Percentiles rank a stretch among this genome's conserved stretches.
Conservation (phyloP, 2,888 invertebrate genomes). For the Hypercompe scribonia region DNA sequence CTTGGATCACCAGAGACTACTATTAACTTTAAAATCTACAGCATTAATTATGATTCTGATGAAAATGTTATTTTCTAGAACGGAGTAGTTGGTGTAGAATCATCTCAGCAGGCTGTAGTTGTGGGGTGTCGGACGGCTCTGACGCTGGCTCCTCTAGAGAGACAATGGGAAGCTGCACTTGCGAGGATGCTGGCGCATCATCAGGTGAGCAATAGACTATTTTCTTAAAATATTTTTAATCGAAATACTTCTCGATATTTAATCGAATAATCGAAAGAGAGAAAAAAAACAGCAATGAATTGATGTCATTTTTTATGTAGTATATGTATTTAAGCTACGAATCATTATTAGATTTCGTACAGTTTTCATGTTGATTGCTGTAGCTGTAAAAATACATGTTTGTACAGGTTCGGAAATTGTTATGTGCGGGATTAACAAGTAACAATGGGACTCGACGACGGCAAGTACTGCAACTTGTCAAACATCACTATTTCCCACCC, state of each 20-base stretch:
- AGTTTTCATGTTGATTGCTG: background rate
- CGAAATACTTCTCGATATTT: too few species aligned
- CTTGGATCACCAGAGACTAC: too few species aligned
- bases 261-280: too few species aligned
- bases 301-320: too few species aligned
- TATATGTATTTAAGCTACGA: too few species aligned
- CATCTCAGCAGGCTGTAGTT: slow-evolving; percentile 71
- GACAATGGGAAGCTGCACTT: slow-evolving; percentile 74
- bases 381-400: background rate
- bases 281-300: too few species aligned
- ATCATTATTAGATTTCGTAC: too few species aligned
- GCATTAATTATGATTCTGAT: too few species aligned
- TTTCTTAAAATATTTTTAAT: background rate
- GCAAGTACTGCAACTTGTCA: slow-evolving; percentile 77
- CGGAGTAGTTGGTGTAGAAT: slow-evolving; percentile 70
- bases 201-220: slow-evolving; percentile 61
- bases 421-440: slow-evolving; percentile 73
- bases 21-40: too few species aligned
- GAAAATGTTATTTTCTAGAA: slow-evolving; percentile 55
- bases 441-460: slow-evolving; percentile 65
- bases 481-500: slow-evolving; percentile 80
- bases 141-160: slow-evolving; percentile 65
- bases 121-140: slow-evolving; percentile 72
- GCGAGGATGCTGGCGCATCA: slow-evolving; percentile 75
- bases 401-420: slow-evolving; percentile 72